Conservation (phyloP, 92 coral and sea anemone species). For the Palythoa heliodiscus region DNA sequence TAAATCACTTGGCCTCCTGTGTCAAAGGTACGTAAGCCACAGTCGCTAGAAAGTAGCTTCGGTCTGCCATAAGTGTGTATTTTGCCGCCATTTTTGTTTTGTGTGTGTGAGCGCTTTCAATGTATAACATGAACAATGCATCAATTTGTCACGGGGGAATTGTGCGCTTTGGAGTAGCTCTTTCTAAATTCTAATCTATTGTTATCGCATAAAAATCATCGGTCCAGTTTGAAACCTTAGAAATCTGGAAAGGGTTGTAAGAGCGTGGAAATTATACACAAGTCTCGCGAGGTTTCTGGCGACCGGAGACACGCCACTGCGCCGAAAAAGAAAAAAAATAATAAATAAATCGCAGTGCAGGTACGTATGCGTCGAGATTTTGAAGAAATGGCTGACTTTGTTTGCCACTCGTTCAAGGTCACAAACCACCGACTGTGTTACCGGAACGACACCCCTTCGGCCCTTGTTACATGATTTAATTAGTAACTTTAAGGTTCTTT, state of each 20-base stretch:
- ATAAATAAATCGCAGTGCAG: too few relatives aligned
- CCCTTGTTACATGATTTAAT: too few relatives aligned
- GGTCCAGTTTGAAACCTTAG: neutral
- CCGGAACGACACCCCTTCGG: too few relatives aligned
- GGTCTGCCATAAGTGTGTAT: slow-evolving; percentile 30
- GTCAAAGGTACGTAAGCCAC: slow-evolving; percentile 83
- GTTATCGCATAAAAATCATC: neutral
- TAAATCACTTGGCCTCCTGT: slow-evolving; percentile 95
- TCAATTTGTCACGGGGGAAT: slow-evolving; percentile 34
- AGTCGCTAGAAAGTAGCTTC: slow-evolving; percentile 1
- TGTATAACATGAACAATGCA: slow-evolving; percentile 58
- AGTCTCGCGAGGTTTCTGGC: too few relatives aligned
- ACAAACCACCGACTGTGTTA: too few relatives aligned
- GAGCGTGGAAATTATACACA: neutral
- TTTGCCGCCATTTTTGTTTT: slow-evolving; percentile 79
- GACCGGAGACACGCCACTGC: too few relatives aligned
- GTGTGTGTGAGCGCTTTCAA: neutral
- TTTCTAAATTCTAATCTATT: neutral
- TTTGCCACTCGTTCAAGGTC: too few relatives aligned
- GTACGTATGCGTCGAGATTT: too few relatives aligned
- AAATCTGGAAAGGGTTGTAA: neutral
- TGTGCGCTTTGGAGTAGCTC: neutral
- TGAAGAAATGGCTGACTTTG: too few relatives aligned
- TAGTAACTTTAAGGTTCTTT: too few relatives aligned
- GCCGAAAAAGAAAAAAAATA: too few relatives aligned